Conservation (phyloP, 2,797 vertebrate species). For the Vespertilio murinus region DNA sequence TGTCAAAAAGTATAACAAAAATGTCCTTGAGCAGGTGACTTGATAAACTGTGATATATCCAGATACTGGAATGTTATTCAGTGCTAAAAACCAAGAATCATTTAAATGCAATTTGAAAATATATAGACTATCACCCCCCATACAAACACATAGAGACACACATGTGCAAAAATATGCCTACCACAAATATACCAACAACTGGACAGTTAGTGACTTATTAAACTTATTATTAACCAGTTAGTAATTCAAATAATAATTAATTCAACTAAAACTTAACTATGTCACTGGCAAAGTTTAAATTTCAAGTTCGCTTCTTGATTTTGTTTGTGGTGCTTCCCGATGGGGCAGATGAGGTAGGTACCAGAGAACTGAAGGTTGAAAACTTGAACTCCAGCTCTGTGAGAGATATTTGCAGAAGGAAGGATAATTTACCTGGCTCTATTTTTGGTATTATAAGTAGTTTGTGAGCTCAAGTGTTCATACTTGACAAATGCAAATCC, state of each 20-base stretch:
- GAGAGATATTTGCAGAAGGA: not conserved
- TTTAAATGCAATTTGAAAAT: not conserved
- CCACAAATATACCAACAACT: not conserved
- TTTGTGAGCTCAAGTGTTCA: conserved; percentile 49
- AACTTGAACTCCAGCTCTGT: not conserved
- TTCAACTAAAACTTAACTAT: not conserved
- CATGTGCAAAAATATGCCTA: not conserved
- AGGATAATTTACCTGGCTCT: not conserved
- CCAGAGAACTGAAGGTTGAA: not conserved
- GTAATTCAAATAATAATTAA: not conserved
- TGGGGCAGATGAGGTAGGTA: not conserved
- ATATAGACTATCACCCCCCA: not conserved
- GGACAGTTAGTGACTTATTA: not conserved
- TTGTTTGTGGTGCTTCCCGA: not conserved
- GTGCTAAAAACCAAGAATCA: not conserved
- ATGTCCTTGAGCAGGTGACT: not conserved
- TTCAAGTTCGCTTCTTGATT: not conserved
- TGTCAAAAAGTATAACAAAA: not conserved
- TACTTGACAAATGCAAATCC: conserved; percentile 66
- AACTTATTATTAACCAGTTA: not conserved
- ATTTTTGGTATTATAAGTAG: not conserved
- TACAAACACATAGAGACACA: not conserved
- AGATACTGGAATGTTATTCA: not conserved
- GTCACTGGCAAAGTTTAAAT: not conserved
- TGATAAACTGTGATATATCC: not conserved